Percentiles rank a stretch among this genome's conserved stretches.
Conservation (phyloP, 1,140 invertebrate genomes). For the Drosophila tsacasi region DNA sequence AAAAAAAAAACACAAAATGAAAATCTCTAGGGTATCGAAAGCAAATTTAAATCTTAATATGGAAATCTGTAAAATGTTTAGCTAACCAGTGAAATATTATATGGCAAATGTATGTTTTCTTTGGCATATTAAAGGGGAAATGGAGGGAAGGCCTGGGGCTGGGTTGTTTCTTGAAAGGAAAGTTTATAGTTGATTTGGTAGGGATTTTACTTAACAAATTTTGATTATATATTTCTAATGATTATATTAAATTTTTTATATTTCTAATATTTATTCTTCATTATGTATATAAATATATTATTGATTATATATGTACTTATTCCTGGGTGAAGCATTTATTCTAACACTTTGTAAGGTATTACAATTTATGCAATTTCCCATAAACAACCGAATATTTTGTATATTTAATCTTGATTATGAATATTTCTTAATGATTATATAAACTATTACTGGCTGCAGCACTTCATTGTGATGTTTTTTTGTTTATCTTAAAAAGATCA, state of each 20-base stretch:
- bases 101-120: background rate
- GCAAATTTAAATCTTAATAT: slow-evolving; percentile 1
- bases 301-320: too few species aligned
- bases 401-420: background rate
- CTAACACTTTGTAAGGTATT: too few species aligned
- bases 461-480: background rate
- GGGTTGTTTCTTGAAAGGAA: background rate
- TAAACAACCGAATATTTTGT: too few species aligned
- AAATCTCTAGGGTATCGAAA: background rate
- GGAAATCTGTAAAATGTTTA: background rate
- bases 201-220: too few species aligned
- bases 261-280: background rate
- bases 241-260: background rate
- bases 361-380: too few species aligned
- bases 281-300: too few species aligned
- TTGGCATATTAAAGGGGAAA: background rate
- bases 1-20: background rate
- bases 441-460: background rate
- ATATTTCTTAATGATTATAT: background rate
- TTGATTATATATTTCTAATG: background rate
- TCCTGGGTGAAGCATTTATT: too few species aligned
- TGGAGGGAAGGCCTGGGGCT: background rate
- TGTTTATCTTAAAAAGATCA: background rate
- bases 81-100: background rate
- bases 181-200: background rate